Evolutionary conservation across 2,113 vertebrate genomes (phyloP), one percentile per base, ranked within the genome.

Genomic region (Xyrauchen texanus): DNA sequence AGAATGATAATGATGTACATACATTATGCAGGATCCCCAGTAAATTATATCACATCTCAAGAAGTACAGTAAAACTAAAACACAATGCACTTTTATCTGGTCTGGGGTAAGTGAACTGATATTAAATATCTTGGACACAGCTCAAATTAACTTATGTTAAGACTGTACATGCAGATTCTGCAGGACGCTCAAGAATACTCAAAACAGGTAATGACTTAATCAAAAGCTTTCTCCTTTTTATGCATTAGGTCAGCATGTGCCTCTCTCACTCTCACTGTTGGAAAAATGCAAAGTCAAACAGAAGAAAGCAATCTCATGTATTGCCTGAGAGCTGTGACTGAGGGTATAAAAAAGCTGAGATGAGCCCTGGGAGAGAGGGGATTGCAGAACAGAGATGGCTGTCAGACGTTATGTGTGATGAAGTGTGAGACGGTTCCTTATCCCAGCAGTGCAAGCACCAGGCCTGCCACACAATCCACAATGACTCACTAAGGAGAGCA

Each of bases 111-210:
- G 21, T 34, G 21, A 34, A 34, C 21, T 34, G 21, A 34, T 34
- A 34, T 34, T 34, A 34, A 34, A 34, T 34, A 34, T 34, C 21
- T 34, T 1, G 21, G 21, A 34, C 21, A 34, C 21, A 34, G 21
- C 21, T 34, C 21, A 34, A 34, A 34, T 34, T 34, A 34, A 34
- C 21, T 34, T 34, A 1, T 34, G 64, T 34, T 46, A 42, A 75
- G 77, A 69, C 53, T 46, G 67, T 85, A 53, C 16, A 70, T 72
- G 57, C 65, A 57, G 79, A 34, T 79, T 62, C 84, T 88, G 84
- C 80, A 86, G 84, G 78, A 84, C 78, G 83, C 87, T 88, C 88
- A 90, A 89, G 90, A 90, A 90, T 81, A 85, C 86, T 85, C 85
- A 85, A 90, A 88, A 86, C 83, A 87, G 85, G 86, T 34, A 79